Base-by-base conservation (phyloP, 2,113 vertebrate genomes). In the Monopterus albus region DNA sequence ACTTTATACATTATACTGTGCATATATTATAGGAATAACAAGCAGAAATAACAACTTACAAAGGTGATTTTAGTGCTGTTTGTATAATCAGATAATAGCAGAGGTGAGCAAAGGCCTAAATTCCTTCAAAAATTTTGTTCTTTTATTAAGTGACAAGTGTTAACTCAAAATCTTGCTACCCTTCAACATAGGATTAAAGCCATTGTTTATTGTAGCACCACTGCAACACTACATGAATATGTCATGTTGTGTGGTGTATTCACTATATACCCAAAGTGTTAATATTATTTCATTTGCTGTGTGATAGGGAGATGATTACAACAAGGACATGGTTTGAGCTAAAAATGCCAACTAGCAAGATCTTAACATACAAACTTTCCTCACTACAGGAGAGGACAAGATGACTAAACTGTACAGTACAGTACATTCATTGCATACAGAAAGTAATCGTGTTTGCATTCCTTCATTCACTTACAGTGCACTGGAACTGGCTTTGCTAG, bases 391-490 rank as follows among this genome's bases (percentile, higher is more conserved):
- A 70, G 40, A 31, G 26, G 66, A 51, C 58, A 50, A 73, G n/a
- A n/a, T n/a, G n/a, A n/a, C n/a, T n/a, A n/a, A n/a, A n/a, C n/a
- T n/a, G 62, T 63, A 46, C 28, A 10, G 49, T 29, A 46, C 21
- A 28, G 36, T 15, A 49, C 63, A 14, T 73, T 73, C 50, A 43
- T 45, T 43, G 53, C 40, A 31, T 33, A 57, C 1, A 35, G 25
- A 40, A 63, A 79, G 50, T 43, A 79, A 75, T 83, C 45, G 1
- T 20, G 75, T 75, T 75, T 58, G 43, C 43, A 38, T 49, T 62
- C 36, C 46, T 72, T 71, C 29, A 52, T 46, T 75, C 39, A 29
- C 38, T 66, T 13, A 55, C 26, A 35, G 36, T 28, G 45, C 4
- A 15, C n/a, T 26, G 26, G 26, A 42, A 63, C 39, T 0, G 31